Conservation (phyloP, 2,888 invertebrate genomes). For the Tinea semifulvella region DNA sequence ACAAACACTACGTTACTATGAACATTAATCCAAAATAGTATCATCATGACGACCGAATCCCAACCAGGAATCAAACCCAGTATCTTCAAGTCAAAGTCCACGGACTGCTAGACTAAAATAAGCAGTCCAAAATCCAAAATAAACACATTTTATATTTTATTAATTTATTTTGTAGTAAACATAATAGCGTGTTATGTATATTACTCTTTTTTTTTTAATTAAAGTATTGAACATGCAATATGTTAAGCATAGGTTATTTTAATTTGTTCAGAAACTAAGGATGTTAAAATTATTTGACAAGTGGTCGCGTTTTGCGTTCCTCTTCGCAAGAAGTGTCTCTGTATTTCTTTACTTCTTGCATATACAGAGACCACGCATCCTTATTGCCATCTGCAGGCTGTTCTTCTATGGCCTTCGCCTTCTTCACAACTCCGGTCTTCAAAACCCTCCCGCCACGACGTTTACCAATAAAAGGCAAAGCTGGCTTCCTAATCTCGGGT, state of each 20-base stretch:
- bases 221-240: too few species aligned
- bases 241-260: background rate
- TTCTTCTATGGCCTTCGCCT: slow-evolving; percentile 74
- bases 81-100: too few species aligned
- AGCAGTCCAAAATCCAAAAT: too few species aligned
- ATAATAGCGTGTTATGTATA: too few species aligned
- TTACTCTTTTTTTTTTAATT: too few species aligned
- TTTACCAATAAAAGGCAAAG: slow-evolving; percentile 74
- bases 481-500: slow-evolving; percentile 49
- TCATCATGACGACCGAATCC: too few species aligned
- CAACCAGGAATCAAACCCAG: too few species aligned
- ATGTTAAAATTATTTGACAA: slow-evolving; percentile 84
- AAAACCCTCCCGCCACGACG: slow-evolving; percentile 86
- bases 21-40: too few species aligned
- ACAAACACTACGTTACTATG: too few species aligned
- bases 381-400: slow-evolving; percentile 71
- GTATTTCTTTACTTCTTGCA: slow-evolving; percentile 93
- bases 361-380: slow-evolving; percentile 93
- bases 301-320: slow-evolving; percentile 87
- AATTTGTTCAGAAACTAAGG: background rate
- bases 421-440: slow-evolving; percentile 91
- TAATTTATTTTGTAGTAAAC: too few species aligned
- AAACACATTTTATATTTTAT: background rate
- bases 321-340: slow-evolving; percentile 93
- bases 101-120: too few species aligned